Base-by-base conservation (phyloP, 2,797 vertebrate species). In the Tragopan temminckii region DNA sequence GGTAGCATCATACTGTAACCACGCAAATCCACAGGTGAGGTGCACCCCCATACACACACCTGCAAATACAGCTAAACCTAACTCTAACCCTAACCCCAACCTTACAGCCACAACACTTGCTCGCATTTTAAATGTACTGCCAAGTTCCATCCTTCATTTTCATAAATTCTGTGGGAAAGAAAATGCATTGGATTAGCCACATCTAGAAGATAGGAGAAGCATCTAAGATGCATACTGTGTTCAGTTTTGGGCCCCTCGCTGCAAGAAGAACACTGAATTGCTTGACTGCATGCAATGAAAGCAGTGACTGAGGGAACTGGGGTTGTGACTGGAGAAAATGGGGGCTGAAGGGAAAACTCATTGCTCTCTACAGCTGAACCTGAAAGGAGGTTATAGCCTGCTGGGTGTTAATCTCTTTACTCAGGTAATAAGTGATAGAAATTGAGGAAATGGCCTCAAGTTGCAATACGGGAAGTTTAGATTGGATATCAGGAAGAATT, bases 21-120 rank as follows among this genome's bases (percentile, higher is more conserved):
- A 19, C 0, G 0, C 5, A 36, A 63, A 53, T 15, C 5, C 46
- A n/a, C 11, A 19, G 50, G n/a, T 24, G 21, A 3, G 7, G 13
- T 42, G 76, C 36, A 69, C 38, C 7, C 25, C 23, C 35, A 6
- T 1, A 10, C 23, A 5, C 5, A 3, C 5, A 31, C 67, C 40
- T 43, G 31, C 23, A 42, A n/a, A 48, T 3, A 27, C 8, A 38
- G 46, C 11, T 33, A 11, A 48, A 24, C 12, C 16, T 48, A 48
- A 48, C 46, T 46, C 46, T 45, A 24, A 46, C 45, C 46, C 23
- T 48, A 48, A 48, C 48, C 42, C 42, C 42, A 46, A 15, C 48
- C 35, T 55, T 46, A 5, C 15, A 38, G 40, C 61, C 33, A 11
- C 1, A 5, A 3, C 43, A 36, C 17, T 6, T 38, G 35, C 19